Evolutionary conservation across 2,797 vertebrate genomes (phyloP).

Genomic region (Holocentrus rufus): DNA sequence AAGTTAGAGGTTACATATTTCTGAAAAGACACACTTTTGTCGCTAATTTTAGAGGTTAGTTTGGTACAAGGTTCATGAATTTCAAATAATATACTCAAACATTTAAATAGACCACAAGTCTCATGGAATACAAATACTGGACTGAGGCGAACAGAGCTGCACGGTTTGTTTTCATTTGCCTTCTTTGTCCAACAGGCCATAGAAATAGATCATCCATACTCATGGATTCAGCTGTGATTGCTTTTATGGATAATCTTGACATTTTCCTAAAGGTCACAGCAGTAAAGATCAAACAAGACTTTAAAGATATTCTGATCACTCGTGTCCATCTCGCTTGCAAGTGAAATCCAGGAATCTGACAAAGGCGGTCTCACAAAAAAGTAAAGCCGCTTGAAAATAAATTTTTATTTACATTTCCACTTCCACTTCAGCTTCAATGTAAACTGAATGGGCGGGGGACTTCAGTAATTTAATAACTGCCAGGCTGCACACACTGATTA

Average conservation of each 20-base stretch:
- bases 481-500: constrained; percentile 3
- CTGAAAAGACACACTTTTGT: background rate
- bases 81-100: background rate
- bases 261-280: constrained; percentile 63
- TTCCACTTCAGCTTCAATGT: constrained; percentile 19
- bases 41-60: background rate
- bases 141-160: background rate
- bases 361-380: background rate
- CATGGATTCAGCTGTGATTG: constrained; percentile 43
- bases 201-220: constrained; percentile 29
- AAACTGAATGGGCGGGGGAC: background rate
- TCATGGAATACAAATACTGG: constrained; percentile 12
- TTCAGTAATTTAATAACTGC: constrained; percentile 2
- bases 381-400: constrained; percentile 5
- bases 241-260: constrained; percentile 47
- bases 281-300: constrained; percentile 28
- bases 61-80: background rate
- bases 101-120: background rate
- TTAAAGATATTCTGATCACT: constrained; percentile 36
- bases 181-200: constrained; percentile 22
- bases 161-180: constrained; percentile 43
- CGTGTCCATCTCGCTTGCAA: constrained; percentile 41
- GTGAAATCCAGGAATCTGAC: constrained; percentile 27
- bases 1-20: background rate
- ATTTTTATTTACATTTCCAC: constrained; percentile 22